A percentile compares a stretch with the other conserved stretches of the same genome.
Evolutionary conservation across 2,888 invertebrate genomes (phyloP).

Genomic region (Zonitis immaculata): DNA sequence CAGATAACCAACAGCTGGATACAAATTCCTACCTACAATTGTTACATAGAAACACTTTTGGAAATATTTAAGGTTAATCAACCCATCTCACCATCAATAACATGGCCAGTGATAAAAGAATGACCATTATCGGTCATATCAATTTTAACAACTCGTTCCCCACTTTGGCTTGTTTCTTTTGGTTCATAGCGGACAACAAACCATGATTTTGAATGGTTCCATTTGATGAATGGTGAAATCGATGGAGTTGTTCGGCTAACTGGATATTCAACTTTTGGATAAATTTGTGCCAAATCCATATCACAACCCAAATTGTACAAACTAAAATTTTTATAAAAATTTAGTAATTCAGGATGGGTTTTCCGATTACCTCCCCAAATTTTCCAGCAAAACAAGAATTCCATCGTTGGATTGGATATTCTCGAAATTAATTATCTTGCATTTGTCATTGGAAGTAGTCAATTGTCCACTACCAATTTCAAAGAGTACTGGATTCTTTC

Average conservation of each 20-base stretch:
- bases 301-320: slow-evolving; percentile 74
- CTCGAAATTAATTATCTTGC: neutral
- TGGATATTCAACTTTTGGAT: slow-evolving; percentile 71
- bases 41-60: neutral
- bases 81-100: slow-evolving; percentile 65
- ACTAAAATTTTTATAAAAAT: slow-evolving; percentile 46
- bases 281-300: slow-evolving; percentile 69
- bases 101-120: slow-evolving; percentile 68
- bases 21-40: slow-evolving; percentile 39
- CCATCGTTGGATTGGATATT: neutral
- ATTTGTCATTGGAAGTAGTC: neutral
- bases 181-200: slow-evolving; percentile 51
- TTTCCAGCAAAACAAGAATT: neutral
- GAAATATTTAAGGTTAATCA: no score
- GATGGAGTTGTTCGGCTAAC: slow-evolving; percentile 60
- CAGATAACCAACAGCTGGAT: slow-evolving; percentile 60
- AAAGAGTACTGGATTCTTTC: slow-evolving; percentile 30
- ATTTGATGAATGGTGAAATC: slow-evolving; percentile 68
- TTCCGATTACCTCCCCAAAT: slow-evolving; percentile 7
- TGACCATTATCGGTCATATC: neutral
- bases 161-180: slow-evolving; percentile 46
- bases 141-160: neutral
- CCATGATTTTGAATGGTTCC: slow-evolving; percentile 83
- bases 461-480: slow-evolving; percentile 3
- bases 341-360: no score